Conservation (phyloP, 2,797 vertebrate genomes). For the Capromys pilorides region DNA sequence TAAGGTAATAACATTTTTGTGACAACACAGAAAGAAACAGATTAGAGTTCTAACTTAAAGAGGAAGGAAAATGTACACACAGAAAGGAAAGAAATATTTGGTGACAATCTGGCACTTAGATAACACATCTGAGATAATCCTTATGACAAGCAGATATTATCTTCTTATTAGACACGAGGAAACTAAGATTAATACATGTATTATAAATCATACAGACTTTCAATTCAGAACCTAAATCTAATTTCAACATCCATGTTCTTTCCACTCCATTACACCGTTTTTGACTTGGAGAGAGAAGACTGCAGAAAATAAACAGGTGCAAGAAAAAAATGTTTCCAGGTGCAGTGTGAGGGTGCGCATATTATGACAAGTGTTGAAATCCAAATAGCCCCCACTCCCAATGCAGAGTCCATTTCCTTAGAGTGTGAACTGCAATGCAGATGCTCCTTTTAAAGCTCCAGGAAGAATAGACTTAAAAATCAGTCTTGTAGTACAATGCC, state of each 20-base stretch:
- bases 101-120: neutral
- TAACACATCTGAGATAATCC: neutral
- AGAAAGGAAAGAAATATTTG: conserved; percentile 4
- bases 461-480: neutral
- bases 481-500: neutral
- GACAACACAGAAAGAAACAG: neutral
- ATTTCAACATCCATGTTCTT: neutral
- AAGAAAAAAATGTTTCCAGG: neutral
- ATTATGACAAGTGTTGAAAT: neutral
- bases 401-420: neutral
- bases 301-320: neutral
- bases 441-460: neutral
- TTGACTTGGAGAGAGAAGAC: neutral
- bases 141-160: neutral
- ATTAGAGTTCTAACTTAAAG: neutral
- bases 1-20: neutral
- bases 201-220: neutral
- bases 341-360: neutral
- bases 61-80: neutral
- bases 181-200: neutral
- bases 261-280: neutral
- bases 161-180: neutral
- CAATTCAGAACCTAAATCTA: neutral
- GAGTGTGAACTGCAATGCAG: neutral
- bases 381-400: neutral